Evolutionary conservation across 2,113 vertebrate species (phyloP).

Genomic region (human): DNA sequence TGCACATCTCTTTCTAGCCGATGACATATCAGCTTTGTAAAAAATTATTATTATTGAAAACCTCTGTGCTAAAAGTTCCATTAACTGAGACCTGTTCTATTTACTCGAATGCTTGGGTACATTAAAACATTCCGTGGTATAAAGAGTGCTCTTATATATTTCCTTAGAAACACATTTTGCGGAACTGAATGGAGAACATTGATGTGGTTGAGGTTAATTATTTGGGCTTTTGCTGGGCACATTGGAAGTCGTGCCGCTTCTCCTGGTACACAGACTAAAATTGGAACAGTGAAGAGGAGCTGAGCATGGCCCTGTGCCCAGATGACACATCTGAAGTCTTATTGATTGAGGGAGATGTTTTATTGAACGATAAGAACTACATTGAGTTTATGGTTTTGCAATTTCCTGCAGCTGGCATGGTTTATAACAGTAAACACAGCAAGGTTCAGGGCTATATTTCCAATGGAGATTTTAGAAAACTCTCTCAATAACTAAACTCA

Average conservation of each 20-base stretch:
- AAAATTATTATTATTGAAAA: background rate
- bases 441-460: background rate
- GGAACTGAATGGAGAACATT: background rate
- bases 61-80: constrained; percentile 34
- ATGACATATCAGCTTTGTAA: background rate
- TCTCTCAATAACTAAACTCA: background rate
- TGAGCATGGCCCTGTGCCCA: background rate
- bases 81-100: constrained; percentile 35
- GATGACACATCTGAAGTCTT: constrained; percentile 43
- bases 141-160: background rate
- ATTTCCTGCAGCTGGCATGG: constrained; percentile 17
- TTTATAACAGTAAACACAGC: background rate
- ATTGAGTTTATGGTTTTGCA: background rate
- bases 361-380: background rate
- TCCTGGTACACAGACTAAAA: constrained; percentile 35
- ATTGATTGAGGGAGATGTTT: constrained; percentile 47
- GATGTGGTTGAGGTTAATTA: constrained; percentile 56
- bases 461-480: background rate
- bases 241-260: background rate
- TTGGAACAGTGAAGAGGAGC: constrained; percentile 2
- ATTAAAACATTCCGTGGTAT: background rate
- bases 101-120: background rate
- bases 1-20: background rate
- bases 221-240: constrained; percentile 10
- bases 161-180: constrained; percentile 51